Evolutionary conservation across 2,797 vertebrate species (phyloP), one percentile per base, ranked within the genome.

Genomic region (Eutrigla gurnardus): DNA sequence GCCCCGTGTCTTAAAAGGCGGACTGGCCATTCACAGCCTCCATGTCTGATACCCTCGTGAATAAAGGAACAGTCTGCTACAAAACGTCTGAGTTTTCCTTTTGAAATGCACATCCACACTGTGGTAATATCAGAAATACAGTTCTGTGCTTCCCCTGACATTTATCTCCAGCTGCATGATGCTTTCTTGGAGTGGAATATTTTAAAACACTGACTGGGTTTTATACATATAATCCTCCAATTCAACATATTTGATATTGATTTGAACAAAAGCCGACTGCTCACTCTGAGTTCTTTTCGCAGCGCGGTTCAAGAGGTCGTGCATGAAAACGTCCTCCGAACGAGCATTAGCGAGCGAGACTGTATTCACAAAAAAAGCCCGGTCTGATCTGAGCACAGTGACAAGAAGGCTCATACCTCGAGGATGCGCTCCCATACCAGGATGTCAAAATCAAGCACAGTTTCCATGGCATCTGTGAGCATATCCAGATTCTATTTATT

Each of bases 1-100:
- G 90, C 89, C 80, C 62, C 42, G 60, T 65, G 84, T 88, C 91
- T 86, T 89, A 78, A 89, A 88, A 92, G 88, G 86, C 91, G 70
- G 73, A 65, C 73, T 70, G 88, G 64, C 85, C 86, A 81, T 85
- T 91, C 70, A 37, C 82, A 78, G 85, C 69, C 80, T 67, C 62
- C 61, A 52, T 59, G 36, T 78, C 81, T 74, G 70, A 85, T 84
- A 77, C 70, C 37, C 65, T 49, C 63, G 63, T 12, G 43, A 66
- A 62, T 73, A 73, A 69, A 65, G 42, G 37, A 78, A 49, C 7
- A 15, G 53, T 77, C 77, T 65, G 25, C 43, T n/a, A 3, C 3
- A 4, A 64, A 25, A 36, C 25, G 18, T n/a, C 39, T 57, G 25
- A 52, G 36, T 50, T 46, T 59, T 32, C 25, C n/a, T 69, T 60